phyloP scores from a whole-genome alignment of 2,888 invertebrate species.

The Chouioia cunea region DNA sequence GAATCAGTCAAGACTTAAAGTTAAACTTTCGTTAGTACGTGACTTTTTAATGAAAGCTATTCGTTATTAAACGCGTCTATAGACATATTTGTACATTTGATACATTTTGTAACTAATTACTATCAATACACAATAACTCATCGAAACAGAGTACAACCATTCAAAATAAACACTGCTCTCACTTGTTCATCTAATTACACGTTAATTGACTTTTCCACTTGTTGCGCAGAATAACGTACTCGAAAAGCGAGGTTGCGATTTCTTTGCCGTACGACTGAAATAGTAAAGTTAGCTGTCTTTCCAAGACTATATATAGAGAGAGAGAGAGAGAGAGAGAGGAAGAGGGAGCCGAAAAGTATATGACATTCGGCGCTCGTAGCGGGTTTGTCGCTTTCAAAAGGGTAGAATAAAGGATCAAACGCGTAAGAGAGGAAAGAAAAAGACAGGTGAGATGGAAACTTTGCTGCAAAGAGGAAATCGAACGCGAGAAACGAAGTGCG shows the following conservation, averaged over 20 bases:
- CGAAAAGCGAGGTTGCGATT: neutral
- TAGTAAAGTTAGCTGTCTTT: neutral
- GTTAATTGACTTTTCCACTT: conserved; percentile 37
- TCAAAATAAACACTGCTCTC: conserved; percentile 8
- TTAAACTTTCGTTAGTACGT: too few species aligned
- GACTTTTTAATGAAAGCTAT: too few species aligned
- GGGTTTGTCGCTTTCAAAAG: too few species aligned
- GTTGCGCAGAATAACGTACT: conserved; percentile 31
- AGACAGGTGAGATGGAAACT: too few species aligned
- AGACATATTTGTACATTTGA: too few species aligned
- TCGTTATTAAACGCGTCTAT: too few species aligned
- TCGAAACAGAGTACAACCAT: neutral
- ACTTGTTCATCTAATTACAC: conserved; percentile 29
- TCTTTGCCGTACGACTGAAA: neutral
- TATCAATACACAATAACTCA: conserved; percentile 10
- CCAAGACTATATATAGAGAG: neutral
- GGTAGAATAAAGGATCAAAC: neutral
- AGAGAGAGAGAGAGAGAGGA: too few species aligned
- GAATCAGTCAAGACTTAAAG: too few species aligned
- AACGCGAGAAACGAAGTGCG: neutral
- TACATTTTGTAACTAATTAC: neutral
- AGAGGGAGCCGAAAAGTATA: too few species aligned
- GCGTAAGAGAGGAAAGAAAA: neutral
- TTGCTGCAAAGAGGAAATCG: neutral
- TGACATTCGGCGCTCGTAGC: too few species aligned